Conservation (phyloP, 2,888 invertebrate species). For the Noctua pronuba region DNA sequence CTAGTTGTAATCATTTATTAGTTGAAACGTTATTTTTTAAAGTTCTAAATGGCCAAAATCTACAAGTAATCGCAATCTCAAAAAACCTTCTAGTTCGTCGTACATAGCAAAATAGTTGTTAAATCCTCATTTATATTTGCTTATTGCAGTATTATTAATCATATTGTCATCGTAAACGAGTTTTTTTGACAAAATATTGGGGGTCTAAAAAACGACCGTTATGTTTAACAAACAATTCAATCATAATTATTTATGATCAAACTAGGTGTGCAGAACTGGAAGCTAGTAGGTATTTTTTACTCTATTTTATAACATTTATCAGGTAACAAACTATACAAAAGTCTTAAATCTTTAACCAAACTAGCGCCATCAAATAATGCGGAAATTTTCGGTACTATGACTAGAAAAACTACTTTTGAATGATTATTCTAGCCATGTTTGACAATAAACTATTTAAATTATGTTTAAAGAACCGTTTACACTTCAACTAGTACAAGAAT, state of each 20-base stretch:
- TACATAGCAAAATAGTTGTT: not conserved
- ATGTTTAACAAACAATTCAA: not conserved
- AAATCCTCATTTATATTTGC: not conserved
- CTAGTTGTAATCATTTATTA: conserved; percentile 20
- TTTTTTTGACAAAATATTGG: not conserved
- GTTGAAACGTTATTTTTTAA: not conserved
- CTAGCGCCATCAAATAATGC: conserved; percentile 55
- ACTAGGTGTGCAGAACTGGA: not conserved
- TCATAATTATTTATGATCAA: not conserved
- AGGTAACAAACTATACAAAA: not conserved
- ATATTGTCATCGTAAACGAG: not conserved
- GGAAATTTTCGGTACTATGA: conserved; percentile 16
- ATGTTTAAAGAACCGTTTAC: conserved; percentile 50
- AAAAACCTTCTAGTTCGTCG: not conserved
- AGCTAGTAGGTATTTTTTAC: not conserved
- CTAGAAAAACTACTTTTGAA: conserved; percentile 27
- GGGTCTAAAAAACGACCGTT: not conserved
- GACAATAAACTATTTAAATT: conserved; percentile 69
- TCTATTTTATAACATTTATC: not conserved
- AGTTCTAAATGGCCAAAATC: not conserved
- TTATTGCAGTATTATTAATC: not conserved
- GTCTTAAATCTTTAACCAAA: not conserved
- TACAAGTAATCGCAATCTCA: not conserved
- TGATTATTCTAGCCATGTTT: conserved; percentile 52
- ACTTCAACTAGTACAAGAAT: conserved; percentile 16